A percentile compares a stretch with the other conserved stretches of the same genome.
phyloP scores from a whole-genome alignment of 2,113 vertebrate species.

The Crotophaga sulcirostris region DNA sequence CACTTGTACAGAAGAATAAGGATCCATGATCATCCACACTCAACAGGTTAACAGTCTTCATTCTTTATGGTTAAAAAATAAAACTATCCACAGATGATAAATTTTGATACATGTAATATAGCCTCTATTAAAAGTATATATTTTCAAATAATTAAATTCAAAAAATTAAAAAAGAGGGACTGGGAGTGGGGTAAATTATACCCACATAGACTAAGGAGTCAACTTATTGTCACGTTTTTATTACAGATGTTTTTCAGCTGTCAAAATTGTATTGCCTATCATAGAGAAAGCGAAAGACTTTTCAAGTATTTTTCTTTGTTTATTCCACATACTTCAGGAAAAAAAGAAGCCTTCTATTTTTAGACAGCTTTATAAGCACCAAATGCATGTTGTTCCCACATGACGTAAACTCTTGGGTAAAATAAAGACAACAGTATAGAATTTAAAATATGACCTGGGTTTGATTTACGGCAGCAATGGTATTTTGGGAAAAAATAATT shows the following conservation, averaged over 20 bases:
- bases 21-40: not conserved
- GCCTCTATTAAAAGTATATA: not conserved
- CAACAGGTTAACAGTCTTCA: not conserved
- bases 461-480: not conserved
- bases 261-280: not conserved
- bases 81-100: not conserved
- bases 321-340: not conserved
- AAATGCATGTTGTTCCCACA: not conserved
- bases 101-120: no score
- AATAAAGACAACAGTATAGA: not conserved
- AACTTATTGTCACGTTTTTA: not conserved
- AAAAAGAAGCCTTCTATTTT: not conserved
- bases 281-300: not conserved
- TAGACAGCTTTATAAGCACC: not conserved
- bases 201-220: not conserved
- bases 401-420: not conserved
- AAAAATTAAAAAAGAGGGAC: not conserved
- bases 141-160: not conserved
- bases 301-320: not conserved
- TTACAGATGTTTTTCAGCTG: not conserved
- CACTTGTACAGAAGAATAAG: not conserved
- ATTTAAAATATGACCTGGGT: not conserved
- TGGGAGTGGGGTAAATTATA: accelerated
- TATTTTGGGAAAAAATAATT: not conserved
- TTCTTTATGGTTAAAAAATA: not conserved